These are phyloP conservation scores for Galemys pyrenaicus DNA, from an alignment of 2,113 vertebrate genomes.

Conservation along the genomic window DNA sequence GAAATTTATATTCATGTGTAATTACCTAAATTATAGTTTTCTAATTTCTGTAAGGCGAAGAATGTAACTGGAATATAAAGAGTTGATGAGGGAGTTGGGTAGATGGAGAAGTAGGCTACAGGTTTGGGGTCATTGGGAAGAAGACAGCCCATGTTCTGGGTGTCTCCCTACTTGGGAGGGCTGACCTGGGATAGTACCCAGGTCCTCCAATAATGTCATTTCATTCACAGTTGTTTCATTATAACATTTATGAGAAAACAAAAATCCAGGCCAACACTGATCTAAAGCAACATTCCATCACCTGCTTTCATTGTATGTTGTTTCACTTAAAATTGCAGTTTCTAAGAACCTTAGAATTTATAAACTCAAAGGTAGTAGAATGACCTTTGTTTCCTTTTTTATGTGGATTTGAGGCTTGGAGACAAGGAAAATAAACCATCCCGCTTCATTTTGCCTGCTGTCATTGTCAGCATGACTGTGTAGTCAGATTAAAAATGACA, in stretches of 20 bases:
- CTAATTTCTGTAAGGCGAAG: not conserved
- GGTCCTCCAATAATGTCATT: not conserved
- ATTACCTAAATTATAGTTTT: not conserved
- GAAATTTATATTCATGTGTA: not conserved
- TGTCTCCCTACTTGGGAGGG: not conserved
- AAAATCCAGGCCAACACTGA: not conserved
- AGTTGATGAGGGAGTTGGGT: not conserved
- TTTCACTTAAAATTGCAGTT: not conserved
- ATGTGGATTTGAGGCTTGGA: not conserved
- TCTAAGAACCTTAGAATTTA: not conserved
- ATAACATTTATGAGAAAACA: not conserved
- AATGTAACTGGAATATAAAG: not conserved
- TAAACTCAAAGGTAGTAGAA: not conserved
- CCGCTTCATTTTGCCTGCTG: not conserved
- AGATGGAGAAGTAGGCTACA: not conserved
- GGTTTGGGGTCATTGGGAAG: not conserved
- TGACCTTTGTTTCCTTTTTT: not conserved
- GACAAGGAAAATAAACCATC: not conserved
- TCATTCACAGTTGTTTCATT: not conserved
- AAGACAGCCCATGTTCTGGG: not conserved
- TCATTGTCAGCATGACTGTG: not conserved
- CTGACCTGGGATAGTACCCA: too few species aligned
- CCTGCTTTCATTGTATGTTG: not conserved
- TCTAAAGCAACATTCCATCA: not conserved
- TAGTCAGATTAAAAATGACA: not conserved